A percentile compares a stretch with the other conserved stretches of the same genome.
Evolutionary conservation across 1,140 invertebrate genomes (phyloP).

Genomic region (Macrocentrus cingulum): DNA sequence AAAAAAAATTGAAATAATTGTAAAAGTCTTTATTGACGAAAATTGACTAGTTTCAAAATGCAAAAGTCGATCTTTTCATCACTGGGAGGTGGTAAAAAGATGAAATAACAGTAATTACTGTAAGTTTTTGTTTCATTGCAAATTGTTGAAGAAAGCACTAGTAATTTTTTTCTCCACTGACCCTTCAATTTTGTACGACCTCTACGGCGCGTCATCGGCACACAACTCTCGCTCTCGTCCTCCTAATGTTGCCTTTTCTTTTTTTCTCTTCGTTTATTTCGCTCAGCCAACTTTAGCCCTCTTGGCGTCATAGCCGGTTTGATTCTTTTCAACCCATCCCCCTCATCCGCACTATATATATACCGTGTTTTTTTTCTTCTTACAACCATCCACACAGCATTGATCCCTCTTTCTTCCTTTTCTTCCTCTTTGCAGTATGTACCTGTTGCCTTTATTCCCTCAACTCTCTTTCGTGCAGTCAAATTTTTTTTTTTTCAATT

Average conservation of each 20-base stretch:
- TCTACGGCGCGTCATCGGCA: constrained; percentile 4
- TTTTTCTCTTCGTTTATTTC: constrained; percentile 14
- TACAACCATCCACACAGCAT: constrained; percentile 8
- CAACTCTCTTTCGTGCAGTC: background rate
- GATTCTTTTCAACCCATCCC: constrained; percentile 29
- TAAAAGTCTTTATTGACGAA: too few species aligned
- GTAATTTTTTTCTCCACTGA: background rate
- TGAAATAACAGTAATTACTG: too few species aligned
- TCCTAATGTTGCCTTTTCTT: constrained; percentile 2
- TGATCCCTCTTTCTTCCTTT: constrained; percentile 9
- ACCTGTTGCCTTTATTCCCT: constrained; percentile 7
- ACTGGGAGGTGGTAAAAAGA: too few species aligned
- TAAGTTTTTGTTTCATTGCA: too few species aligned
- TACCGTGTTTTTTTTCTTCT: constrained; percentile 25
- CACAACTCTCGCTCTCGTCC: constrained; percentile 13
- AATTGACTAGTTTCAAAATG: too few species aligned
- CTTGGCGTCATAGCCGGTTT: constrained; percentile 25
- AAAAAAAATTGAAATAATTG: too few species aligned
- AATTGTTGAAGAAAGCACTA: too few species aligned
- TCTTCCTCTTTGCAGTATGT: background rate
- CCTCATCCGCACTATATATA: constrained; percentile 25
- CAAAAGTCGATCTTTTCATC: too few species aligned
- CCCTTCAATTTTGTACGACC: too few species aligned
- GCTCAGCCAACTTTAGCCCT: constrained; percentile 14
- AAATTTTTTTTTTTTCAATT: background rate